Base-by-base conservation (phyloP, 37 sponge, comb jelly and placozoan species). In the Tethya wilhelma region DNA sequence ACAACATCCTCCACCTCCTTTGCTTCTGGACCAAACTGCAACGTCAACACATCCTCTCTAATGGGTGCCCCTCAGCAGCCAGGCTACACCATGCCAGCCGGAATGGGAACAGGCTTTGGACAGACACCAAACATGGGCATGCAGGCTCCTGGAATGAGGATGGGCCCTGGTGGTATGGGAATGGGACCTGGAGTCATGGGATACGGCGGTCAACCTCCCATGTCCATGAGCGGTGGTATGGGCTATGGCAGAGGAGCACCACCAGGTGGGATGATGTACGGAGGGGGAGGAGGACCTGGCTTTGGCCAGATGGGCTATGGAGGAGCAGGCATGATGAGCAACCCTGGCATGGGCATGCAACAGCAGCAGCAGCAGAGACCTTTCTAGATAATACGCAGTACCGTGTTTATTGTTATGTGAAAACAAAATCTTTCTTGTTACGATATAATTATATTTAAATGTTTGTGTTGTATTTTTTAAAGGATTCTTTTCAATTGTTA, bases 181-280 rank as follows among this genome's bases (percentile, higher is more conserved):
- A 87, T 92, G 93, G 84, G 74, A 79, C 86, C 83, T 80, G 82
- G 79, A 26, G n/a, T n/a, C n/a, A 83, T 83, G 65, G 64, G 73
- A 64, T 77, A 77, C 28, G 64, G 64, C 4, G 63, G 25, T 44
- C 8, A 64, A 44, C n/a, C n/a, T n/a, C n/a, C n/a, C n/a, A n/a
- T n/a, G n/a, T n/a, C n/a, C n/a, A n/a, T n/a, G n/a, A n/a, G n/a
- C n/a, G 45, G 78, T 42, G 78, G 75, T 41, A 75, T 49, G 73
- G 59, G 42, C 57, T 75, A 42, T 75, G 41, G 59, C 55, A 36
- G 53, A 31, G 75, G 75, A 39, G 26, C 33, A 75, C 59, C 69
- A 20, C 2, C 2, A 20, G 6, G 4, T 40, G 69, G 34, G 42
- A 17, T 3, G 9, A 55, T 49, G 9, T 72, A 42, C 49, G 73